Evolutionary conservation across 2,888 invertebrate genomes (phyloP), one percentile per base, ranked within the genome.

Genomic region (Chloroclystis v-ata): DNA sequence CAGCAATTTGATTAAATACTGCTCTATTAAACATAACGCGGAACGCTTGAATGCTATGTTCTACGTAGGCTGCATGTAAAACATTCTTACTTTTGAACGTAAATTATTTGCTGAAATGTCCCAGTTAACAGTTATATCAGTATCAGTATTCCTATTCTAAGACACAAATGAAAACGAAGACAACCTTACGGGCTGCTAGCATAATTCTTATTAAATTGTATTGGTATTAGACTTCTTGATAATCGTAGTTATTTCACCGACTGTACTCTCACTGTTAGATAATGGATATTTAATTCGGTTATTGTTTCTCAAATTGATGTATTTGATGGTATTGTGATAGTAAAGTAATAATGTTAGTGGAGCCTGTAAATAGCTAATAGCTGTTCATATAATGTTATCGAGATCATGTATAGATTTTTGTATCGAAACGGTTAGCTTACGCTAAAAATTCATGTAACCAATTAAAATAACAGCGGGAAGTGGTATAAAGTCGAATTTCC

Each of bases 401-500:
- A 57, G 63, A 71, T 69, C 66, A 65, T 69, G 61, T 63, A 64
- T 61, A 63, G 59, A 61, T 62, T 49, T 45, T 55, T 57, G 51
- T 44, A 50, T 50, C 56, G 53, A 51, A 50, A 59, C 54, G 57
- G 59, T 54, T 61, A 47, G 53, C 45, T 54, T 51, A 33, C 37
- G 39, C 52, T 46, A 52, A 61, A 61, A 55, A 54, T 57, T 58
- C 38, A 54, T 59, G 54, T 66, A 62, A 63, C 56, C 60, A 60
- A 66, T 61, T 60, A 47, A 55, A 59, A n/a, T 33, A n/a, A n/a
- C n/a, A n/a, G n/a, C n/a, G 16, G 30, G 44, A 20, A 64, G 68
- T 69, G 61, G 67, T 71, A 69, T 57, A 64, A 77, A 80, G 85
- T 82, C 84, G 84, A 84, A 82, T 85, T 81, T 69, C 81, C 82